phyloP scores from a whole-genome alignment of 2,113 vertebrate genomes.

The Anas platyrhynchos region DNA sequence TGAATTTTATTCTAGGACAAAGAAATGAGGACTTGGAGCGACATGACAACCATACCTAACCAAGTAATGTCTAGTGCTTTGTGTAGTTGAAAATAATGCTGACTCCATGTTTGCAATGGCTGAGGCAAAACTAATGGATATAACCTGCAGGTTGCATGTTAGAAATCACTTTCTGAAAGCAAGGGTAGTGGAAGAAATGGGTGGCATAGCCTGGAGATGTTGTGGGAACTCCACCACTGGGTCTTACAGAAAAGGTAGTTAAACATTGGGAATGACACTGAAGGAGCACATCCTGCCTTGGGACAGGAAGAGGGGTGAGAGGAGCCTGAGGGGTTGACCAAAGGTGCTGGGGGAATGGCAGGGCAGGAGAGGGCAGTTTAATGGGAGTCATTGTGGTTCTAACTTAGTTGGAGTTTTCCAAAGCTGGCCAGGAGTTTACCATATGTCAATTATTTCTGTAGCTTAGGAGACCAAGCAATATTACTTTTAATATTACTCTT shows the following conservation, averaged over 20 bases:
- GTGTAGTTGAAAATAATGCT: background rate
- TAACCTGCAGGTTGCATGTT: background rate
- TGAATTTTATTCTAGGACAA: background rate
- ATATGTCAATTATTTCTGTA: background rate
- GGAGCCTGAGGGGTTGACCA: background rate
- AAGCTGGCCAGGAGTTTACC: background rate
- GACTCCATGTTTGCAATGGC: background rate
- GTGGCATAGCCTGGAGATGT: background rate
- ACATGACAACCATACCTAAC: background rate
- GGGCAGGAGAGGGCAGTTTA: background rate
- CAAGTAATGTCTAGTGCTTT: background rate
- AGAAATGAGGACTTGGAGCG: background rate
- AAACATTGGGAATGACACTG: background rate
- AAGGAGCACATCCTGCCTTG: background rate
- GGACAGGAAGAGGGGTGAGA: background rate
- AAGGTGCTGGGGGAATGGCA: background rate
- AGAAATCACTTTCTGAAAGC: background rate
- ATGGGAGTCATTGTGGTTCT: background rate
- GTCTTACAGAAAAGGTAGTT: background rate
- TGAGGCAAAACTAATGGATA: background rate
- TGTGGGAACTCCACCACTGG: background rate
- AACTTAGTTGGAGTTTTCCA: background rate
- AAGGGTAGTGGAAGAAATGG: background rate
- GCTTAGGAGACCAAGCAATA: background rate
- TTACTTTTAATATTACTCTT: background rate